phyloP scores from a whole-genome alignment of 2,888 invertebrate species.

The Gisinianus flammeolus region DNA sequence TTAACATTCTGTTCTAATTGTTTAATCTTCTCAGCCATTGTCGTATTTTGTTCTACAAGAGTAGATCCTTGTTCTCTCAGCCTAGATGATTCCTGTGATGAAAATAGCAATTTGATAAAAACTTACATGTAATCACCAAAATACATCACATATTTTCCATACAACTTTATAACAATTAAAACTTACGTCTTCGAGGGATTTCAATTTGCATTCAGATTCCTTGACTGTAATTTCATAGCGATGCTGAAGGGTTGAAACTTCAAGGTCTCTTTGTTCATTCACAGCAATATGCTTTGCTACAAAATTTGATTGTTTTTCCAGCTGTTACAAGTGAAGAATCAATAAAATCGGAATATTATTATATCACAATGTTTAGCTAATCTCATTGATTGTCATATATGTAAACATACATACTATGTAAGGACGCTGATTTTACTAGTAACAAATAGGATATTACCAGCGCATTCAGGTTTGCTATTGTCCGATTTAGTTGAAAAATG shows the following conservation, averaged over 20 bases:
- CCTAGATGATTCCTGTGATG: not conserved
- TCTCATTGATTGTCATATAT: too few species aligned
- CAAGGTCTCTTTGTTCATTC: constrained; percentile 19
- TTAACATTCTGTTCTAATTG: constrained; percentile 1
- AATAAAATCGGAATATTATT: too few species aligned
- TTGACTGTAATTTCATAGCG: constrained; percentile 29
- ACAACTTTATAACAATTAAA: not conserved
- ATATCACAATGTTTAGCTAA: too few species aligned
- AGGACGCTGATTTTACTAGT: not conserved
- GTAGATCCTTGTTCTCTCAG: not conserved
- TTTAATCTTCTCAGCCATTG: not conserved
- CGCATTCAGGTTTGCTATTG: constrained; percentile 38
- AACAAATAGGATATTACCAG: constrained; percentile 38
- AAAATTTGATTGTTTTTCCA: constrained; percentile 27
- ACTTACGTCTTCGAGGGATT: not conserved
- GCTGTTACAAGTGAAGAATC: not conserved
- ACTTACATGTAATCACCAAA: too few species aligned
- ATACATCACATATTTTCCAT: too few species aligned
- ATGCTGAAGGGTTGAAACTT: constrained; percentile 18
- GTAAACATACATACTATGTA: not conserved
- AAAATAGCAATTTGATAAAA: not conserved
- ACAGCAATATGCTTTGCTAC: constrained; percentile 15
- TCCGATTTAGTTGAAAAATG: constrained; percentile 40
- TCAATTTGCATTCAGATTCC: constrained; percentile 1
- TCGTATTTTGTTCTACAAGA: not conserved